These are phyloP conservation scores for Amphiprion percula DNA, from an alignment of 2,113 vertebrate species.

Conservation along the genomic window DNA sequence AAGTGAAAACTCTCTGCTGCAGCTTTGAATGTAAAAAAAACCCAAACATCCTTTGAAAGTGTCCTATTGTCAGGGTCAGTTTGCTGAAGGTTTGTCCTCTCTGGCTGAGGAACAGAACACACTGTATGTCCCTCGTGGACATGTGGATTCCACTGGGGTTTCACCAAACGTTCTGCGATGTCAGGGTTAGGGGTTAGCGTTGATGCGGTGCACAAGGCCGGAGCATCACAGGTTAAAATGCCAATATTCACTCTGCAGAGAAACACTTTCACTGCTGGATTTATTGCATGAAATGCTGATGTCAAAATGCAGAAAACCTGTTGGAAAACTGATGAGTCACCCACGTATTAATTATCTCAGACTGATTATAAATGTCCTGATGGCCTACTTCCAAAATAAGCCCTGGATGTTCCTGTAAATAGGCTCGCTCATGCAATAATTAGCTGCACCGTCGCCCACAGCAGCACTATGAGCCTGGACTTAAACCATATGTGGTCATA, in stretches of 20 bases:
- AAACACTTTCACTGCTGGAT: not conserved
- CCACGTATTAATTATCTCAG: slow-evolving; percentile 15
- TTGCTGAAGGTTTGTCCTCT: slow-evolving; percentile 34
- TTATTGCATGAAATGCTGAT: not conserved
- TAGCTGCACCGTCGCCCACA: slow-evolving; percentile 14
- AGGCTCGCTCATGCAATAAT: slow-evolving; percentile 30
- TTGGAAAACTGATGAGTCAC: slow-evolving; percentile 27
- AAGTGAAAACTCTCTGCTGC: not conserved
- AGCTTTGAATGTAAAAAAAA: not conserved
- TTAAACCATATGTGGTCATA: slow-evolving; percentile 31
- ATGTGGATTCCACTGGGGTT: not conserved
- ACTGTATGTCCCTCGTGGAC: not conserved
- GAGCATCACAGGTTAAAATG: slow-evolving; percentile 33
- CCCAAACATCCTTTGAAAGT: slow-evolving; percentile 21
- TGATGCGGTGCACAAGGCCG: slow-evolving; percentile 36
- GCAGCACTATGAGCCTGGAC: slow-evolving; percentile 16
- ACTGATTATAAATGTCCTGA: slow-evolving; percentile 25
- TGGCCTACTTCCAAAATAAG: slow-evolving; percentile 20
- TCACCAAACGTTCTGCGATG: not conserved
- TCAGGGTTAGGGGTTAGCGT: slow-evolving; percentile 26
- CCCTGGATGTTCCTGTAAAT: slow-evolving; percentile 29
- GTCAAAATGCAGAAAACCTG: slow-evolving; percentile 2
- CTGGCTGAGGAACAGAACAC: not conserved
- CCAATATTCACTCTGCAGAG: slow-evolving; percentile 2
- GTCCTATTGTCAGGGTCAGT: slow-evolving; percentile 30